Evolutionary conservation across 2,797 vertebrate genomes (phyloP), one percentile per base, ranked within the genome.

Genomic region (Onychomys torridus): DNA sequence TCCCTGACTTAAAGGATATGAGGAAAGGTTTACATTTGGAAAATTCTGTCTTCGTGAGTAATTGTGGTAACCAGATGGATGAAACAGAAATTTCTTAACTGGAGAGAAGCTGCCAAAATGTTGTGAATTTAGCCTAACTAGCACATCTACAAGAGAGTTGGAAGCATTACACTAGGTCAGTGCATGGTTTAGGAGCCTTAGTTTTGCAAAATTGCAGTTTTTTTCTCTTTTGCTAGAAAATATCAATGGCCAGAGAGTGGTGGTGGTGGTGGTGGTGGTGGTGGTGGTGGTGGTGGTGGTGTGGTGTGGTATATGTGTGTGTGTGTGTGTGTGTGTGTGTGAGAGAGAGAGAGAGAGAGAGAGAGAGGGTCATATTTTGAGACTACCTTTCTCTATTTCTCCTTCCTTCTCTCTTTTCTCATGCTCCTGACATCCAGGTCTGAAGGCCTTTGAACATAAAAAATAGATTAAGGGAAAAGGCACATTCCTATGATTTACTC

Each of bases 161-260:
- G 87, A 98, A 96, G 95, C 96, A 96, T 93, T 98, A 98, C 96
- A 92, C 97, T 96, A 96, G 90, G 93, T 83, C 63, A 37, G 97
- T 79, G 96, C 96, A 95, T 59, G 96, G 95, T 98, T 99, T 98
- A 98, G 95, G 96, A 97, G 82, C 94, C 96, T 97, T 96, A 94
- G 97, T 96, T 98, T 98, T 98, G 94, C 52, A 43, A 43, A 67
- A 37, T 88, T 92, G 85, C 81, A 90, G 13, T 6, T 90, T 88
- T 63, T 75, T 40, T 94, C 90, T 97, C 71, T 59, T 69, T 25
- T 94, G 85, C 95, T 95, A 93, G 37, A 93, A 43, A 93, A 8
- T 67, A 94, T 61, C 49, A 89, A 37, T 94, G 90, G 96, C 96
- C 97, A 97, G 96, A 97, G 32, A 96, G 92, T 95, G 97, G 89